A percentile compares a stretch with the other conserved stretches of the same genome.
These are phyloP conservation scores for Rachycentron canadum DNA, from an alignment of 2,797 vertebrate species.

Conservation along the genomic window DNA sequence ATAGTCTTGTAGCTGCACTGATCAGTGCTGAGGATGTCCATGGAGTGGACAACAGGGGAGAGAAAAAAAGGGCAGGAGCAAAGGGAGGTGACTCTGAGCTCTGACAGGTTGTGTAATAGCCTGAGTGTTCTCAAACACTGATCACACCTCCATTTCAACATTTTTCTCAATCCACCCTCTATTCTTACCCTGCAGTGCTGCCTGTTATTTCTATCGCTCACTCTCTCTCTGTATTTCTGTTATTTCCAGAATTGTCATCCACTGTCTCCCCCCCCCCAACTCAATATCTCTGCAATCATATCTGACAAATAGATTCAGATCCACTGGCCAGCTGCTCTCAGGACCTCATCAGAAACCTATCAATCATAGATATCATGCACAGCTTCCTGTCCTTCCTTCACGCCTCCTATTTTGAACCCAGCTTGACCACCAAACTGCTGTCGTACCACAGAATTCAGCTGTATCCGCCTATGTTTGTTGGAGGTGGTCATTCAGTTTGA, in stretches of 20 bases:
- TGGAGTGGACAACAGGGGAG: constrained; percentile 35
- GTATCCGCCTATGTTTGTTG: constrained; percentile 24
- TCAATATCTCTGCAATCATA: constrained; percentile 54
- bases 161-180: constrained; percentile 39
- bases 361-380: constrained; percentile 54
- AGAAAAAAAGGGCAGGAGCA: constrained; percentile 48
- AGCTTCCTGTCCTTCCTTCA: constrained; percentile 25
- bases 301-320: constrained; percentile 66
- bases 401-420: constrained; percentile 13
- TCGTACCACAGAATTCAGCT: constrained; percentile 4
- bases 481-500: constrained; percentile 23
- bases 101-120: constrained; percentile 75
- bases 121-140: constrained; percentile 70
- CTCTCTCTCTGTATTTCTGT: constrained; percentile 13
- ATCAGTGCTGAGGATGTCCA: constrained; percentile 55
- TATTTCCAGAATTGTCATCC: constrained; percentile 29
- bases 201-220: constrained; percentile 16
- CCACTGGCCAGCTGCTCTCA: constrained; percentile 44
- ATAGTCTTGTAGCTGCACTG: constrained; percentile 33
- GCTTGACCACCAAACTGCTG: constrained; percentile 37
- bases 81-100: constrained; percentile 62
- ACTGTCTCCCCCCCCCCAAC: not conserved
- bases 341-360: constrained; percentile 66
- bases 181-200: constrained; percentile 16
- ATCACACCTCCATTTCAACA: constrained; percentile 56